Evolutionary conservation across 2,113 vertebrate species (phyloP).

Genomic region (Orycteropus afer): DNA sequence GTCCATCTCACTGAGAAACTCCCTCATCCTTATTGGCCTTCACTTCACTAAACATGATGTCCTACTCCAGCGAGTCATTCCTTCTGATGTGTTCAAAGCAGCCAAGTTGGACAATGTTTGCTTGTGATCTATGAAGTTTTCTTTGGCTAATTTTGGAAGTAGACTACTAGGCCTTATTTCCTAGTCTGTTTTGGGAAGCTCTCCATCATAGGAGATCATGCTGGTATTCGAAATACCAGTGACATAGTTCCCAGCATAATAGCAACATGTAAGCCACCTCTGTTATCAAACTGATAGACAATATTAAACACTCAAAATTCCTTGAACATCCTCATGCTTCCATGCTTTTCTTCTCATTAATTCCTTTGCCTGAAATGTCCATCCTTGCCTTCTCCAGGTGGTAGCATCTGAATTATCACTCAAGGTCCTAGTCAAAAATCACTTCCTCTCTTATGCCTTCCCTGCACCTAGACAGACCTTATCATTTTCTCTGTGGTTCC

Average conservation of each 20-base stretch:
- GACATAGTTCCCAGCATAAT: background rate
- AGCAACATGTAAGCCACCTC: background rate
- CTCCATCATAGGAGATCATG: background rate
- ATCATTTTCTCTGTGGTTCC: background rate
- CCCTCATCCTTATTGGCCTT: background rate
- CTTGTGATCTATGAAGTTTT: background rate
- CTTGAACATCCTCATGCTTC: accelerated
- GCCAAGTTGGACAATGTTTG: background rate
- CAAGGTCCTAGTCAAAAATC: background rate
- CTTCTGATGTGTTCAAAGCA: background rate
- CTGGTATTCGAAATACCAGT: background rate
- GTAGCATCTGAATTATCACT: background rate
- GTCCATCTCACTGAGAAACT: background rate
- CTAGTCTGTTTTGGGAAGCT: background rate
- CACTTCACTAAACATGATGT: background rate
- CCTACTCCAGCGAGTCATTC: background rate
- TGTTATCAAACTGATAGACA: background rate
- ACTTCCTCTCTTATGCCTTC: background rate
- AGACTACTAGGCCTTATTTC: background rate
- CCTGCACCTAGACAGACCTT: background rate
- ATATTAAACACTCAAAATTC: background rate
- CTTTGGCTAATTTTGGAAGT: background rate
- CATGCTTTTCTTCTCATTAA: background rate
- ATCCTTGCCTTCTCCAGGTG: background rate
- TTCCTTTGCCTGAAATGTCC: background rate